A percentile compares a stretch with the other conserved stretches of the same genome.
These are phyloP conservation scores for Brachionus asplanchnoidis DNA, from an alignment of 1,140 invertebrate species.

Conservation along the genomic window DNA sequence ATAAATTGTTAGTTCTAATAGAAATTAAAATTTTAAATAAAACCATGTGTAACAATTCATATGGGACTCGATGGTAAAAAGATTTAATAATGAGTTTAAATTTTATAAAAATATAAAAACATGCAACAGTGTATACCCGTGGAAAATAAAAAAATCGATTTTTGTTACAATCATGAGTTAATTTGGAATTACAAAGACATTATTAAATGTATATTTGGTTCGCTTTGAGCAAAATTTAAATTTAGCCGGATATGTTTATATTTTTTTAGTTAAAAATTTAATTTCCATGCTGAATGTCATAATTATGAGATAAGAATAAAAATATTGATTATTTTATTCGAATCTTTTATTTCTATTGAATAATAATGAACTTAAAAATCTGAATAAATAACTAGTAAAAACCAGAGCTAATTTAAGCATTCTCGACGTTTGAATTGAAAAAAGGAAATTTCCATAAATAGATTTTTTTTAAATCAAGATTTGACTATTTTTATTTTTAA, in stretches of 20 bases:
- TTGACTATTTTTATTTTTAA: not conserved
- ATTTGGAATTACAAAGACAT: not conserved
- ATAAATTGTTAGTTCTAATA: no score
- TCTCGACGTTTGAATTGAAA: not conserved
- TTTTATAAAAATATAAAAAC: not conserved
- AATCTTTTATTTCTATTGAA: not conserved
- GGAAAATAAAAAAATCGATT: not conserved
- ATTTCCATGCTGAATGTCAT: not conserved
- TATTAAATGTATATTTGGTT: not conserved
- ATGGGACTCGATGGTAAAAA: no score
- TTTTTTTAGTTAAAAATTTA: no score
- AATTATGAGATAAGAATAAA: not conserved
- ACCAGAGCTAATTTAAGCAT: not conserved
- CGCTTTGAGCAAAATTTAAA: not conserved
- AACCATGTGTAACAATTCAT: no score
- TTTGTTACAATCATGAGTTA: not conserved
- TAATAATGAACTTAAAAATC: not conserved
- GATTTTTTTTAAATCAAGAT: not conserved
- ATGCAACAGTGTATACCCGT: not conserved
- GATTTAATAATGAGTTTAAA: no score
- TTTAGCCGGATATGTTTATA: not conserved
- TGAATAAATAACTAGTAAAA: not conserved
- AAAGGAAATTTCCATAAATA: not conserved
- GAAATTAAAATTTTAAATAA: no score
- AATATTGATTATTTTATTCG: not conserved